Conservation (phyloP, 2,888 invertebrate species). For the Mimas tiliae region DNA sequence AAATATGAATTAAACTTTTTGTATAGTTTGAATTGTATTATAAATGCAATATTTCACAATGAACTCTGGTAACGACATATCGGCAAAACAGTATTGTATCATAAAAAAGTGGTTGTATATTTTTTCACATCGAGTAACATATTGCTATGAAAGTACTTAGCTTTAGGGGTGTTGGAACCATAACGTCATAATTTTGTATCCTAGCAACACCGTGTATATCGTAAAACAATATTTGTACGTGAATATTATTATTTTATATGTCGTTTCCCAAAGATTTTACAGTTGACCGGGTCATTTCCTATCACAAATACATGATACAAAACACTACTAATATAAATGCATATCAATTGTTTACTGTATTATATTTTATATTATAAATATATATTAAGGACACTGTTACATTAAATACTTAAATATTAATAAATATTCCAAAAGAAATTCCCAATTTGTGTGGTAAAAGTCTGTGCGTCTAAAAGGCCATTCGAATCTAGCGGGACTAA, state of each 20-base stretch:
- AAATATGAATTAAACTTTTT: neutral
- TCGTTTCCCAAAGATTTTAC: constrained; percentile 2
- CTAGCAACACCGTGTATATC: neutral
- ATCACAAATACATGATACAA: constrained; percentile 24
- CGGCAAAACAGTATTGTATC: neutral
- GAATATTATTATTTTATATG: neutral
- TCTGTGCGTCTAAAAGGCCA: constrained; percentile 53
- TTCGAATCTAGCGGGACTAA: constrained; percentile 51
- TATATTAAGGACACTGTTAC: constrained; percentile 45
- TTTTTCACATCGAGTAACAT: too few species aligned
- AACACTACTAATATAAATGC: constrained; percentile 46
- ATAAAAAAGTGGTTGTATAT: neutral
- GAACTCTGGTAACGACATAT: constrained; percentile 2
- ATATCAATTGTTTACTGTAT: constrained; percentile 40
- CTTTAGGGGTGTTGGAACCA: neutral
- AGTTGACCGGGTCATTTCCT: constrained; percentile 7
- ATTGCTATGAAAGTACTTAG: neutral
- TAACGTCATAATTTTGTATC: neutral
- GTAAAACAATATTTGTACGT: neutral
- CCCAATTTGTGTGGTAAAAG: constrained; percentile 49
- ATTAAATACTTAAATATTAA: constrained; percentile 43
- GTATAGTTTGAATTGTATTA: neutral
- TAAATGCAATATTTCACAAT: constrained; percentile 24
- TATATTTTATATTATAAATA: constrained; percentile 35
- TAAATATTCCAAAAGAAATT: constrained; percentile 46